Evolutionary conservation across 2,113 vertebrate species (phyloP).

Genomic region (Hucho hucho): DNA sequence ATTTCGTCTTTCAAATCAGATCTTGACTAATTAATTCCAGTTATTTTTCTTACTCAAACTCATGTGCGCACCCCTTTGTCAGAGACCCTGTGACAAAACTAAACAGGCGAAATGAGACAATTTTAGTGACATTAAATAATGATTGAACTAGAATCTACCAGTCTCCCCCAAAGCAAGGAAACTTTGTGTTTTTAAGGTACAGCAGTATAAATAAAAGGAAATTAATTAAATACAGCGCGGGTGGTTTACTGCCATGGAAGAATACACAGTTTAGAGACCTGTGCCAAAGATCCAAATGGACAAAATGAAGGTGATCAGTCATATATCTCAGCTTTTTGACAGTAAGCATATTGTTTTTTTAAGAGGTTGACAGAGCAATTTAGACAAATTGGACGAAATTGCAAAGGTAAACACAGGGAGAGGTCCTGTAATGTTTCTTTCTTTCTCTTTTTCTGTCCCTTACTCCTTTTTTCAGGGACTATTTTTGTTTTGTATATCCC

Average conservation of each 20-base stretch:
- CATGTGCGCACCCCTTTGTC: not conserved
- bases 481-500: constrained; percentile 65
- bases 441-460: constrained; percentile 54
- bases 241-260: constrained; percentile 83
- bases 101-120: constrained; percentile 50
- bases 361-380: constrained; percentile 83
- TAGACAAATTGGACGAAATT: constrained; percentile 87
- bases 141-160: constrained; percentile 60
- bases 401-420: constrained; percentile 81
- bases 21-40: constrained; percentile 68
- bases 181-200: constrained; percentile 74
- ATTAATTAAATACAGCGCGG: constrained; percentile 88
- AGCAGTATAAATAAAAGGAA: constrained; percentile 83
- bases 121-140: constrained; percentile 60
- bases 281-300: constrained; percentile 78
- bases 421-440: constrained; percentile 68
- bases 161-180: constrained; percentile 72
- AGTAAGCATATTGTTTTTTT: constrained; percentile 79
- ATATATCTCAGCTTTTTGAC: constrained; percentile 85
- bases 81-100: constrained; percentile 48
- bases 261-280: constrained; percentile 81
- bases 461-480: constrained; percentile 46
- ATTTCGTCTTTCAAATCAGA: constrained; percentile 68
- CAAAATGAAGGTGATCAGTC: constrained; percentile 89
- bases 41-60: constrained; percentile 26